Conservation (phyloP, 2,113 vertebrate genomes). For the Gymnobelideus leadbeateri region DNA sequence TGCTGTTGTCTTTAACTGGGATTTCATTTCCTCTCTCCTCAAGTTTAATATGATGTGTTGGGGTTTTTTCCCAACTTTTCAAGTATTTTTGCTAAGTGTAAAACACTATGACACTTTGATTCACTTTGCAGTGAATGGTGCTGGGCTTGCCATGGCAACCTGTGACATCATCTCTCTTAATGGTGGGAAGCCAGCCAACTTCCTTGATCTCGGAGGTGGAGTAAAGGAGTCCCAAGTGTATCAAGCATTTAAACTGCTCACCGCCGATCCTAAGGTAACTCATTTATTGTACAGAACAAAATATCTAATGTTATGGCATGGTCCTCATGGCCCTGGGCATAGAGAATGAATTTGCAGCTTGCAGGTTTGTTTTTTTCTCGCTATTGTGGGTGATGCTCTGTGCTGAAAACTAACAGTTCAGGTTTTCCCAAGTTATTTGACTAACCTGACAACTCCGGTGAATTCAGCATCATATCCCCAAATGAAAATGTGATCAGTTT, state of each 20-base stretch:
- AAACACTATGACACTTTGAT: conserved; percentile 51
- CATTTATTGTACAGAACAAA: not conserved
- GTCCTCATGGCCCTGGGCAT: not conserved
- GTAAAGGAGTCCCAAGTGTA: conserved; percentile 98
- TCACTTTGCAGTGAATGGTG: conserved; percentile 93
- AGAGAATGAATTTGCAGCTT: not conserved
- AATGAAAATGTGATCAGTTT: not conserved
- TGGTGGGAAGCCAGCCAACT: conserved; percentile 97
- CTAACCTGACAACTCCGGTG: not conserved
- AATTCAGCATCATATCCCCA: not conserved
- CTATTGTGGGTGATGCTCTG: not conserved
- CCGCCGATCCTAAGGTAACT: conserved; percentile 96
- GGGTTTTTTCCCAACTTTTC: conserved; percentile 19
- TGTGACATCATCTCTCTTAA: conserved; percentile 98
- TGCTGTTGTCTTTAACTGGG: not conserved
- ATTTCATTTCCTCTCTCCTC: not conserved
- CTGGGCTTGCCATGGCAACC: conserved; percentile 98
- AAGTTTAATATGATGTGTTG: not conserved
- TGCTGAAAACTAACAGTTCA: not conserved
- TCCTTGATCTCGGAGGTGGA: conserved; percentile 98
- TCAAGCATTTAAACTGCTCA: conserved; percentile 97
- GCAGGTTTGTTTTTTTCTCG: not conserved
- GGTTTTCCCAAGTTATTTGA: not conserved
- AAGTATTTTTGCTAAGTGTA: conserved; percentile 17
- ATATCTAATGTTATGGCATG: not conserved